Base-by-base conservation (phyloP, 2,888 invertebrate genomes). In the Acleris holmiana region DNA sequence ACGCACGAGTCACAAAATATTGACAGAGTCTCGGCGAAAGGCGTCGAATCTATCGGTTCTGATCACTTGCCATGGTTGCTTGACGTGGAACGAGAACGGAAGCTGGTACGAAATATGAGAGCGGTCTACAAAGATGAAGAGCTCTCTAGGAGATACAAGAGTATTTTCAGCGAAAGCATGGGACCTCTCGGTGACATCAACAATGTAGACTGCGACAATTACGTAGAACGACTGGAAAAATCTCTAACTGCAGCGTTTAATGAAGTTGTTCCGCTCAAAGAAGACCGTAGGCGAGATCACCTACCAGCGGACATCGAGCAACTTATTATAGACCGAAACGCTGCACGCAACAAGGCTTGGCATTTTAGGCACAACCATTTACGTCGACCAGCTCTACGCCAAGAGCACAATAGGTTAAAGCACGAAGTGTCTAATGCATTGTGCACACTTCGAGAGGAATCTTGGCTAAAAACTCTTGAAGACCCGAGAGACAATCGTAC, bases 21-120 rank as follows among this genome's bases (percentile, higher is more conserved):
- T 5, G 55, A 55, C 13, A 55, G 44, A 44, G 55, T 55, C 17
- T 25, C 18, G 10, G 44, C 25, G 4, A 55, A 17, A 46, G 15
- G 25, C 2, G 23, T 56, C 46, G 18, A 44, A 56, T 56, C 56
- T 5, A 25, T 56, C 18, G 56, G 29, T 4, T 56, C 46, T 1
- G 46, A 56, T 13, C 55, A 55, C 23, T 18, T 55, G n/a, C 56
- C 56, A 18, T 57, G 56, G 56, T n/a, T 57, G 15, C 47, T 48
- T 8, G 19, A 19, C 5, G 56, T 57, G 15, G 29, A 3, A 18
- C 17, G 19, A 47, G 56, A 47, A 47, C 2, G 2, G 2, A 57
- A 18, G 15, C 29, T 47, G 13, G n/a, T 57, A 19, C 46, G 56
- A 57, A 47, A 47, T 19, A 57, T 29, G 29, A 29, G 29, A 47